A percentile compares a stretch with the other conserved stretches of the same genome.
Evolutionary conservation across 2,888 invertebrate genomes (phyloP).

Genomic region (Amorpha juglandis): DNA sequence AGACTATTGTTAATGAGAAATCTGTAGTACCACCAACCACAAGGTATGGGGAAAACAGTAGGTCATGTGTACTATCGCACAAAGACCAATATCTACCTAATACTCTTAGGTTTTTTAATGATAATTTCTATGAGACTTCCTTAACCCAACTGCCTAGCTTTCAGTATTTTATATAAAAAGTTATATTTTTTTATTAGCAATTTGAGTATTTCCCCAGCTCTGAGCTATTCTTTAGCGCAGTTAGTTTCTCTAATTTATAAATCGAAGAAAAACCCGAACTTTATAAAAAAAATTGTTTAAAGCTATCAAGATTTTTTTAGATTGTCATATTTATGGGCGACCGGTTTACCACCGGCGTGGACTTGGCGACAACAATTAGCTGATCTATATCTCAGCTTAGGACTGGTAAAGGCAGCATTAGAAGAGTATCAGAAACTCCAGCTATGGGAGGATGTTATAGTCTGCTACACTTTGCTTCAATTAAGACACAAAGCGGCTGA

Average conservation of each 20-base stretch:
- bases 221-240: too few species aligned
- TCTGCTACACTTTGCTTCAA: slow-evolving; percentile 94
- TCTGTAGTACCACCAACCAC: slow-evolving; percentile 54
- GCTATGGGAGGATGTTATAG: slow-evolving; percentile 96
- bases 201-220: too few species aligned
- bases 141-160: too few species aligned
- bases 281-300: too few species aligned
- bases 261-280: too few species aligned
- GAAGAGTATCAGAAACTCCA: slow-evolving; percentile 90
- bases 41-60: slow-evolving; percentile 49
- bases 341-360: slow-evolving; percentile 90
- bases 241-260: too few species aligned
- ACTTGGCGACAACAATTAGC: slow-evolving; percentile 90
- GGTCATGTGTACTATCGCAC: neutral
- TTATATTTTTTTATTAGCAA: too few species aligned
- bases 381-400: slow-evolving; percentile 90
- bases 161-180: too few species aligned
- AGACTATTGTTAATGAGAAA: slow-evolving; percentile 88
- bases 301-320: too few species aligned
- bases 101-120: too few species aligned
- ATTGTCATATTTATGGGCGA: slow-evolving; percentile 88
- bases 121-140: too few species aligned
- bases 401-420: slow-evolving; percentile 92
- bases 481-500: slow-evolving; percentile 95
- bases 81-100: neutral